These are phyloP conservation scores for Strigamia transsilvanica DNA, from an alignment of 2,888 invertebrate species.

Conservation along the genomic window DNA sequence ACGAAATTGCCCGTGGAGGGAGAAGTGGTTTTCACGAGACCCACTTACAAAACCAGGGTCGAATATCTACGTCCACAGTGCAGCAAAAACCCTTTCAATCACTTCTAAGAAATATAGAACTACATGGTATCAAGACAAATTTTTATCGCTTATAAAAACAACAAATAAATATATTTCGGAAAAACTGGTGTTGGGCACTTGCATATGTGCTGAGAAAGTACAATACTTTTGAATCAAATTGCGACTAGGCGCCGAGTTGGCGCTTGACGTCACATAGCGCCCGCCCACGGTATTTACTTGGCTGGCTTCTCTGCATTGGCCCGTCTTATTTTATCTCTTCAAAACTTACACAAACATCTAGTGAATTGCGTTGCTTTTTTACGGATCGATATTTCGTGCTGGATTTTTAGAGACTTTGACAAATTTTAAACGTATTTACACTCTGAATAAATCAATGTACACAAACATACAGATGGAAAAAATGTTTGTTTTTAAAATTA, in stretches of 20 bases:
- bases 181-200: no score
- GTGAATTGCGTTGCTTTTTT: not conserved
- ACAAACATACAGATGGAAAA: no score
- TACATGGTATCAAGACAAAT: no score
- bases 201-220: not conserved
- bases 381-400: not conserved
- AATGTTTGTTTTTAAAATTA: no score
- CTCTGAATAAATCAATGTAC: no score
- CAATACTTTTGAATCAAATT: constrained; percentile 3
- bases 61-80: not conserved
- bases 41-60: not conserved
- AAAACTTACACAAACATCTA: constrained; percentile 20
- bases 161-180: no score
- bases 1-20: constrained; percentile 20
- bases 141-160: no score
- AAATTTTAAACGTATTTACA: not conserved
- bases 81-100: not conserved
- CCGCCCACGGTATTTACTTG: constrained; percentile 2
- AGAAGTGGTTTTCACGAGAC: not conserved
- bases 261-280: not conserved
- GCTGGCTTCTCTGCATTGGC: constrained; percentile 12
- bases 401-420: not conserved
- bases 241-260: not conserved
- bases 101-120: no score
- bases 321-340: constrained; percentile 3